A percentile compares a stretch with the other conserved stretches of the same genome.
phyloP scores from a whole-genome alignment of 2,113 vertebrate genomes.

The Danionella cerebrum region DNA sequence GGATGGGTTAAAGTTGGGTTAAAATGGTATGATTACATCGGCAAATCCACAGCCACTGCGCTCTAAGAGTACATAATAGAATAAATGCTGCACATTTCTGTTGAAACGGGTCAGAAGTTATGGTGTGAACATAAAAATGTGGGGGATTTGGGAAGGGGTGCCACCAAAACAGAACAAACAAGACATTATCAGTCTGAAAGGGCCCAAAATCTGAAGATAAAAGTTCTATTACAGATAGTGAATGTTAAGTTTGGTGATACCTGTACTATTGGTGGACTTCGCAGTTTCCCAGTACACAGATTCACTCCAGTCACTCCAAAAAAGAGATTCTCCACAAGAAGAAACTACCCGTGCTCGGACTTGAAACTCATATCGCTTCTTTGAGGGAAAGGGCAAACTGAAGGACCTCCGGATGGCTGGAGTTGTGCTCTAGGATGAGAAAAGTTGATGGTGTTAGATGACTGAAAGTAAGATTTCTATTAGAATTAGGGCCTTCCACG shows the following conservation, averaged over 20 bases:
- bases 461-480: background rate
- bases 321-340: slow-evolving; percentile 2
- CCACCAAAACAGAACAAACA: no score
- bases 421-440: background rate
- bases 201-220: no score
- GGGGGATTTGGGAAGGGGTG: no score
- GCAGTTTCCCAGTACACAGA: slow-evolving; percentile 48
- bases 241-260: background rate
- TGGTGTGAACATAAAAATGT: no score
- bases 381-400: slow-evolving; percentile 43
- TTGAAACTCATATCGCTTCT: slow-evolving; percentile 50
- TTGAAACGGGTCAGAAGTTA: no score
- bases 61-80: no score
- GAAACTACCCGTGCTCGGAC: slow-evolving; percentile 28
- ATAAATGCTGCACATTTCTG: no score
- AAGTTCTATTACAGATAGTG: background rate
- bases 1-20: no score
- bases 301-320: slow-evolving; percentile 63
- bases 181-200: no score
- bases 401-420: fast-evolving
- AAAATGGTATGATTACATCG: no score
- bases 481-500: no score
- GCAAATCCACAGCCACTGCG: no score
- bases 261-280: background rate
- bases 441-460: background rate